phyloP scores from a whole-genome alignment of 2,113 vertebrate genomes.

The Vidua chalybeata region DNA sequence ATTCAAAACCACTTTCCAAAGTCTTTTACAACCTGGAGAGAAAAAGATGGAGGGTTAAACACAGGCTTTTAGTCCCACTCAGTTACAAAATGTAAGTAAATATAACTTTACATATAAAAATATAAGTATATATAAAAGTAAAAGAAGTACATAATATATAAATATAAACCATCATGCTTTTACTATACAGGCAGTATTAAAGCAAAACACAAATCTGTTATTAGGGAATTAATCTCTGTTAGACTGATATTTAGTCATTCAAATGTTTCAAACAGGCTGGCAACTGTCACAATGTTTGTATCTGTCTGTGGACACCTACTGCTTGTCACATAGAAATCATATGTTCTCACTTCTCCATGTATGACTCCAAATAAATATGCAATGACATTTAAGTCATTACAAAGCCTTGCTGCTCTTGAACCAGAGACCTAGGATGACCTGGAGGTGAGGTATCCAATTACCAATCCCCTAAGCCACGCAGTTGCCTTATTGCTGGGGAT shows the following conservation, averaged over 20 bases:
- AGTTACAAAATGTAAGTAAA: background rate
- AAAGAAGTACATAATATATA: background rate
- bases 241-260: background rate
- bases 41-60: background rate
- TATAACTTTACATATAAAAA: background rate
- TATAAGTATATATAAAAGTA: background rate
- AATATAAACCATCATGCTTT: background rate
- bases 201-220: background rate
- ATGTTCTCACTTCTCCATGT: background rate
- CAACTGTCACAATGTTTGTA: constrained; percentile 30
- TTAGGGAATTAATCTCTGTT: background rate
- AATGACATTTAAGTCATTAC: background rate
- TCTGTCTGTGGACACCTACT: background rate
- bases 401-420: constrained; percentile 14
- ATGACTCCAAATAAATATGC: background rate
- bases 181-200: background rate
- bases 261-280: background rate
- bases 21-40: background rate
- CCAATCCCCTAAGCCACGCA: constrained; percentile 46
- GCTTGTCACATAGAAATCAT: background rate
- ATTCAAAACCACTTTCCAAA: background rate
- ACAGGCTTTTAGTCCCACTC: background rate
- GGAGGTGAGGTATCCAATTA: constrained; percentile 50
- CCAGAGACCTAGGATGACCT: constrained; percentile 27
- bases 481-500: constrained; percentile 37